Base-by-base conservation (phyloP, 2,888 invertebrate species). In the Arrhopalites spinosus region DNA sequence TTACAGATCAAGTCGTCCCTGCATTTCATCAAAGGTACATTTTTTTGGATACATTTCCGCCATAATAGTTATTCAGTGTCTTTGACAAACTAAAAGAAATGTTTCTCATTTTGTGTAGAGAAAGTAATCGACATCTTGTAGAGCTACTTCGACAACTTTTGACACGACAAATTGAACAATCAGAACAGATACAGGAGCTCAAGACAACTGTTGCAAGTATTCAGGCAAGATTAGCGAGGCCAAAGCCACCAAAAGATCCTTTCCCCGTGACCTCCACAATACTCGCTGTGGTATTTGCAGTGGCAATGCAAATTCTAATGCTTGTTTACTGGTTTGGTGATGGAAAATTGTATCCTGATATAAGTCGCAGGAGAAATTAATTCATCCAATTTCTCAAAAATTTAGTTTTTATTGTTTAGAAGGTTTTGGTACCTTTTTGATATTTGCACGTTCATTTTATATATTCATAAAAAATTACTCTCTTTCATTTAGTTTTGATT, bases 131-230 rank as follows among this genome's bases (percentile, higher is more conserved):
- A 23, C 82, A 83, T 63, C 74, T 83, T 15, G 77, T 83, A 25
- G 83, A 83, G 61, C 77, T 83, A 47, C 78, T 83, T 17, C 81
- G 82, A 15, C 83, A 83, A 53, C 79, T 83, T 0, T 72, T 83
- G 17, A 80, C 82, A 43, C 77, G 81, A n/a, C 83, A 83, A 73
- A 81, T 83, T 59, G 81, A 83, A 56, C 83, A 83, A 68, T 82
- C 83, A 0, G 83, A 83, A 47, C 83, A 83, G 75, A 83, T 83
- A n/a, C 81, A 81, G 61, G 79, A 82, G 50, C 73, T 83, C 23
- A 78, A 79, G 45, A 73, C 77, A 13, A 79, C 82, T 11, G 83
- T 83, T 17, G 80, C 80, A 15, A 79, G 78, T 59, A 83, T 83
- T 70, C 82, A 83, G 71, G 36, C 81, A 1, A 70, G 76, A 56